phyloP scores from a whole-genome alignment of 1,140 invertebrate species.

The Cheumatopsyche charites region DNA sequence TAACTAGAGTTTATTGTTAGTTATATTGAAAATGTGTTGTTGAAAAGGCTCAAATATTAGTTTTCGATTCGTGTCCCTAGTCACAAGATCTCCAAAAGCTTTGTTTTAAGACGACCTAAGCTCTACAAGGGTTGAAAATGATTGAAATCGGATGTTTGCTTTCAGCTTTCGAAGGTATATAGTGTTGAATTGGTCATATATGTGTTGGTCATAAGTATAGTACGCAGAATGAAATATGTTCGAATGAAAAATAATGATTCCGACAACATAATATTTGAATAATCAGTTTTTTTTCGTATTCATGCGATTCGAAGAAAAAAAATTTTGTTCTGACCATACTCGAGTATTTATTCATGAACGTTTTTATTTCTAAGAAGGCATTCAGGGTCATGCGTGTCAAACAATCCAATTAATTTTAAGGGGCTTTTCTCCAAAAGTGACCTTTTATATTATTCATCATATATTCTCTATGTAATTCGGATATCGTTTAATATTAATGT shows the following conservation, averaged over 20 bases:
- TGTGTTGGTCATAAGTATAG: no score
- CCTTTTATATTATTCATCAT: slow-evolving; percentile 10
- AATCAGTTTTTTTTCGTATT: not conserved
- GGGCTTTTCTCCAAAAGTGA: slow-evolving; percentile 7
- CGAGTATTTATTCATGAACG: slow-evolving; percentile 8
- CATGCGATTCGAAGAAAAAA: not conserved
- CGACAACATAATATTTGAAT: no score
- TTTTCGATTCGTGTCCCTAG: not conserved
- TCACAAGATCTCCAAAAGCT: not conserved
- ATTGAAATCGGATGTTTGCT: slow-evolving; percentile 36
- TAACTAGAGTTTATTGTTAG: no score
- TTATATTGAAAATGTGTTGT: no score
- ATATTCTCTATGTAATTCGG: not conserved
- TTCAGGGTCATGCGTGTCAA: slow-evolving; percentile 2
- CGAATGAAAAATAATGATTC: no score
- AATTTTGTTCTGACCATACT: not conserved
- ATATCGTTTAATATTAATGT: slow-evolving; percentile 7
- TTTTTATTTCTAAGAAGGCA: slow-evolving; percentile 9
- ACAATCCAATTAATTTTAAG: slow-evolving; percentile 17
- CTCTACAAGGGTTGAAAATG: slow-evolving; percentile 16
- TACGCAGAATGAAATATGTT: no score
- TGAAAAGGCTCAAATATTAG: not conserved
- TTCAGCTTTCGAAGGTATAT: not conserved
- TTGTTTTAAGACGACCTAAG: slow-evolving; percentile 39
- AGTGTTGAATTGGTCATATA: no score